Evolutionary conservation across 1,140 invertebrate species (phyloP).

Genomic region (Thaumetopoea pityocampa): DNA sequence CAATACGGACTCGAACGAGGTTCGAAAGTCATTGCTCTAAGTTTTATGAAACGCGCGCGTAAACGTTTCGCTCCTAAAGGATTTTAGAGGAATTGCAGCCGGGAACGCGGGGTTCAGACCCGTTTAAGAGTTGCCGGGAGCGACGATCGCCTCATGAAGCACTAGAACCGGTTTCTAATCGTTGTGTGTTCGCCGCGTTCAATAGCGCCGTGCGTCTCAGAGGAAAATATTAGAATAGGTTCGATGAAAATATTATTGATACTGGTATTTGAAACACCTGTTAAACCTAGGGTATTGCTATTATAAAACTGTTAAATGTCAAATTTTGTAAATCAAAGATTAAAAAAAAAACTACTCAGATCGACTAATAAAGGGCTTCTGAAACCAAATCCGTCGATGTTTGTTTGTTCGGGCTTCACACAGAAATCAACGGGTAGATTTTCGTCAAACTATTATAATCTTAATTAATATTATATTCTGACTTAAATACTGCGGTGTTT

Average conservation of each 20-base stretch:
- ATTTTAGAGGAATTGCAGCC: conserved; percentile 19
- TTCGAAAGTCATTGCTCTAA: conserved; percentile 8
- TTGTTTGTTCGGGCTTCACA: too few species aligned
- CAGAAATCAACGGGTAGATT: too few species aligned
- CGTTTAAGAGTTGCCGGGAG: conserved; percentile 41
- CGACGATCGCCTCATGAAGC: conserved; percentile 41
- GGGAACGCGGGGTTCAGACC: conserved; percentile 22
- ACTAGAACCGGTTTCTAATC: conserved; percentile 57
- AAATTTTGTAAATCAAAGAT: too few species aligned
- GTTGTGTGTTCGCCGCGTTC: conserved; percentile 44
- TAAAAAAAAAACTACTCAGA: too few species aligned
- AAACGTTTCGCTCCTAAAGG: conserved; percentile 26
- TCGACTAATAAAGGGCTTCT: too few species aligned
- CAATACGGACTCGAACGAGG: conserved; percentile 11
- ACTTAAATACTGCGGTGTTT: too few species aligned
- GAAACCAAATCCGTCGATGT: too few species aligned
- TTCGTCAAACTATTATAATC: too few species aligned
- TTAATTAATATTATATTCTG: too few species aligned
- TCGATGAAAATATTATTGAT: conserved; percentile 12
- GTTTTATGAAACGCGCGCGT: conserved; percentile 22
- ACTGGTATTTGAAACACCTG: conserved; percentile 1
- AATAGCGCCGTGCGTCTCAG: conserved; percentile 30
- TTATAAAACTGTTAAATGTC: too few species aligned
- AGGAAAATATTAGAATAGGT: conserved; percentile 54
- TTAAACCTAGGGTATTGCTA: too few species aligned